Evolutionary conservation across 2,888 invertebrate genomes (phyloP), one percentile per base, ranked within the genome.

Genomic region (Corbicula japonica): DNA sequence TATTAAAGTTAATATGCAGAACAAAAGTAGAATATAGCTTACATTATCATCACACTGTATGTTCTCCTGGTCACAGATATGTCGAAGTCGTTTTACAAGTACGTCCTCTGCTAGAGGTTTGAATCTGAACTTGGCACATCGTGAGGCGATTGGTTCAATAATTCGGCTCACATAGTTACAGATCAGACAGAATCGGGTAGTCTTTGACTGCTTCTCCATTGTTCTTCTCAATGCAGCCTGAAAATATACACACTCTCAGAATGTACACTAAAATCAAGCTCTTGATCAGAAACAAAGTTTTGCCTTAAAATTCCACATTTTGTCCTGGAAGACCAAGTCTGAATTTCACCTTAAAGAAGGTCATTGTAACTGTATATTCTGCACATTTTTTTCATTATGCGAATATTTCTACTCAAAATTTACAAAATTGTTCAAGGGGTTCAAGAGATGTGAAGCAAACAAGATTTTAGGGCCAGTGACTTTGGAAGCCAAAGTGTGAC

Each of bases 81-180:
- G 95, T 66, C 95, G 94, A 56, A 99, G 94, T 79, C 98, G 95
- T 38, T 92, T 88, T 8, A 90, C 83, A 41, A 95, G 91, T n/a
- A 93, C 89, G 2, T 92, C 93, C 18, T 86, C 88, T 6, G 93
- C 95, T 21, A 99, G 94, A 0, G 98, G 97, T 93, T 98, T 99
- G 93, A 99, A 99, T 46, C 99, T 95, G 92, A 99, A 99, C 94
- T 99, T 99, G 1, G 99, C 98, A 94, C 99, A 99, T 90, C 99
- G 95, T 2, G 99, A 99, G 0, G 99, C 98, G 54, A 99, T 95
- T 0, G 99, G 99, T 81, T 98, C 98, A 90, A 99, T 99, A 79
- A 99, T 99, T 68, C 98, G 95, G 0, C 98, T 98, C 0, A 99
- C 97, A 93, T 99, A 99, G 94, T 99, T 99, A 94, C 99, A 99